Evolutionary conservation across 2,888 invertebrate genomes (phyloP).

Genomic region (Nomada fabriciana): DNA sequence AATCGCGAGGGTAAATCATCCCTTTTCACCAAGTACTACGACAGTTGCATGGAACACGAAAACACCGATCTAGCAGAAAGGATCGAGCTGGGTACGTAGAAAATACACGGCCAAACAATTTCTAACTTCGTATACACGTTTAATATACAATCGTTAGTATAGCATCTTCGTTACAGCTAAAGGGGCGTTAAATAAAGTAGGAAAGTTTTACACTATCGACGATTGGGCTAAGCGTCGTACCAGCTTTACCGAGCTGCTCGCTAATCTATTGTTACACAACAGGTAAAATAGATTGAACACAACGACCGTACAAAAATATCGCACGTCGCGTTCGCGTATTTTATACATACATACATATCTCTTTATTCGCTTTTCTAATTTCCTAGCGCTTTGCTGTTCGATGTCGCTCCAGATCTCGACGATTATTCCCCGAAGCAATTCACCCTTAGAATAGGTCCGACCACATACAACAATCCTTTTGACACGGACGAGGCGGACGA

Average conservation of each 20-base stretch:
- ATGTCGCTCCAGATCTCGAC: constrained; percentile 73
- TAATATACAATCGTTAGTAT: constrained; percentile 36
- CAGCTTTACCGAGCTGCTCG: constrained; percentile 67
- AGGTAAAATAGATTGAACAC: constrained; percentile 58
- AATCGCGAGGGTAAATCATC: constrained; percentile 11
- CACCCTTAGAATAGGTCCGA: constrained; percentile 72
- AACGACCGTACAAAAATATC: constrained; percentile 34
- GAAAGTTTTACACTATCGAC: constrained; percentile 63
- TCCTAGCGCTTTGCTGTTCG: constrained; percentile 75
- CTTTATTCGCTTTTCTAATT: constrained; percentile 18
- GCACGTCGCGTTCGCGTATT: background rate
- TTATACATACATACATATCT: background rate
- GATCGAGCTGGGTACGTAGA: constrained; percentile 61
- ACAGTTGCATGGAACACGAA: constrained; percentile 74
- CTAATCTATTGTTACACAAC: constrained; percentile 67
- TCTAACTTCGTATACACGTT: background rate
- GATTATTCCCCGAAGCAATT: constrained; percentile 61
- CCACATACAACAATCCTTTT: constrained; percentile 58
- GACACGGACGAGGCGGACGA: constrained; percentile 44
- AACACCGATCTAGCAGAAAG: constrained; percentile 50
- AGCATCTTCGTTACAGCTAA: constrained; percentile 61
- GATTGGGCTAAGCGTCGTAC: constrained; percentile 36
- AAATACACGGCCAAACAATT: constrained; percentile 6
- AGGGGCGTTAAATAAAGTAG: constrained; percentile 60
- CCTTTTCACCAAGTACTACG: constrained; percentile 66